Evolutionary conservation across 1,140 invertebrate species (phyloP), one percentile per base, ranked within the genome.

Genomic region (Procambarus clarkii): DNA sequence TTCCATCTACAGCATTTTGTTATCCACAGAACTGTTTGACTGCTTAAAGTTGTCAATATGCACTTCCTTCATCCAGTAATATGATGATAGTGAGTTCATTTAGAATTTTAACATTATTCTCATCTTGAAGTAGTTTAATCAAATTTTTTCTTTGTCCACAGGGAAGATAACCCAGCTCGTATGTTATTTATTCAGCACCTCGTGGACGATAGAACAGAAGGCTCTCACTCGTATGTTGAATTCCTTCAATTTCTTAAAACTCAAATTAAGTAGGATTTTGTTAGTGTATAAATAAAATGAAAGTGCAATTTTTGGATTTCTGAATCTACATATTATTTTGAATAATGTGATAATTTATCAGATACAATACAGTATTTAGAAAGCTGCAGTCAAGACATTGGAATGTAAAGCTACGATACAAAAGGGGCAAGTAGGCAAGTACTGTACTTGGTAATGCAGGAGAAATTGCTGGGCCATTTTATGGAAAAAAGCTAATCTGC

Each of bases 181-280:
- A 95, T 96, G 71, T 94, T 97, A 89, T 99, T 99, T 95, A 96
- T 98, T 45, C 97, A 99, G 93, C 96, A 97, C 93, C 95, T 99
- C 93, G 96, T 99, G 46, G 99, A 99, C 95, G 99, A 99, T 95
- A 96, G 98, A 94, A 97, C 97, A 92, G 98, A 99, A 95, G 97
- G 97, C 91, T 97, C 98, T 79, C 96, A 99, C 94, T 98, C 98
- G 93, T 99, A 99, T 95, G 98, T 98, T 95, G 99, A 99, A 96
- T 99, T 99, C 95, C 96, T 99, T 94, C 98, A 99, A 95, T 98
- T 99, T 95, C 95, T 99, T 90, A 98, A 98, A 95, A 96, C 96
- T 93, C 97, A 98, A 95, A 96, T 99, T 93, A 98, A 98, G 96
- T 98, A 95, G 94, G 86, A 54, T 34, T 76, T 86, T 48, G 15